phyloP scores from a whole-genome alignment of 2,888 invertebrate species.

The Pharmacophagus antenor region DNA sequence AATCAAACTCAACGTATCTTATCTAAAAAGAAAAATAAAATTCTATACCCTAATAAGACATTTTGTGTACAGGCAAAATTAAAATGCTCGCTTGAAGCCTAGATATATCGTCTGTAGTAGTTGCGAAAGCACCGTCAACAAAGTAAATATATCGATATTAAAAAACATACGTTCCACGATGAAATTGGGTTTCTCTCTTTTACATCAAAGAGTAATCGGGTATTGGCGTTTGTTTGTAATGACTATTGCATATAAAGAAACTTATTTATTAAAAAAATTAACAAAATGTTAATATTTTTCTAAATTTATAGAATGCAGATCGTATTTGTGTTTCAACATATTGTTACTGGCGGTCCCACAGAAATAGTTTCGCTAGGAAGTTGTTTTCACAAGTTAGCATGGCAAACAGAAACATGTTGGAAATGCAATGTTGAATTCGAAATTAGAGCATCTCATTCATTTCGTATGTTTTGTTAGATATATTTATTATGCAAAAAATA shows the following conservation, averaged over 20 bases:
- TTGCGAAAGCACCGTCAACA: too few species aligned
- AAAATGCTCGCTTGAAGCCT: conserved; percentile 6
- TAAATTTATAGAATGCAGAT: neutral
- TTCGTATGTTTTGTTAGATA: neutral
- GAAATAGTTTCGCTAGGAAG: conserved; percentile 6
- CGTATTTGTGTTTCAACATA: neutral
- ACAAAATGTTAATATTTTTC: neutral
- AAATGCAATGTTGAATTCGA: conserved; percentile 13
- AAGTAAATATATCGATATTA: too few species aligned
- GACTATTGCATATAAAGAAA: too few species aligned
- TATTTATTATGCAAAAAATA: too few species aligned
- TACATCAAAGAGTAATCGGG: too few species aligned
- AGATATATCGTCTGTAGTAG: conserved; percentile 1
- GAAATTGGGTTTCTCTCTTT: too few species aligned
- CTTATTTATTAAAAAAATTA: neutral
- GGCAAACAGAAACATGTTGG: conserved; percentile 19
- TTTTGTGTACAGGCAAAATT: conserved; percentile 4
- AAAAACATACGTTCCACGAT: too few species aligned
- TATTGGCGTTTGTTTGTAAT: too few species aligned
- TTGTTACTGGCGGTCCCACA: neutral
- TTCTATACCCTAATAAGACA: neutral
- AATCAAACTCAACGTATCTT: too few species aligned
- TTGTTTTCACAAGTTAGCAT: conserved; percentile 10
- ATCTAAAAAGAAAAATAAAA: neutral
- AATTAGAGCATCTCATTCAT: conserved; percentile 7